These are phyloP conservation scores for Typhlichthys eigenmanni DNA, from an alignment of 2,797 vertebrate species.

Conservation along the genomic window DNA sequence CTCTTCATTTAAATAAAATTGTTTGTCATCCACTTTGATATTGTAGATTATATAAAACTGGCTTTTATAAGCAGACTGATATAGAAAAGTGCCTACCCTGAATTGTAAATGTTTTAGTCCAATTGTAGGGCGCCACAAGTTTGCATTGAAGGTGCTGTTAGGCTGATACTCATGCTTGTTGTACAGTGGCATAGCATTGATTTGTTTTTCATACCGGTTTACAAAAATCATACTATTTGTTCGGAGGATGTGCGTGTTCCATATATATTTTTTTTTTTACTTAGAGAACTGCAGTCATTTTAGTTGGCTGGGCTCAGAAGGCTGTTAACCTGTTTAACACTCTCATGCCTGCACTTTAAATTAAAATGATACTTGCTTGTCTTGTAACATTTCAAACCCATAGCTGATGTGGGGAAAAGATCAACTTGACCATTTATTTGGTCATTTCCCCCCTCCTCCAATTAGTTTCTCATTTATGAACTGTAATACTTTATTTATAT, in stretches of 20 bases:
- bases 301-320: constrained; percentile 58
- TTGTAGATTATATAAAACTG: constrained; percentile 28
- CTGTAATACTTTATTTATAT: constrained; percentile 60
- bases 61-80: constrained; percentile 39
- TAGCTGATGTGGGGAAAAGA: constrained; percentile 32
- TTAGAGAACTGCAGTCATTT: constrained; percentile 48
- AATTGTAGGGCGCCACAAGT: constrained; percentile 47
- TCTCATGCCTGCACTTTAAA: constrained; percentile 83
- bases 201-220: constrained; percentile 39
- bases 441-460: constrained; percentile 21
- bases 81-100: constrained; percentile 75
- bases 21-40: constrained; percentile 34
- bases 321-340: constrained; percentile 49
- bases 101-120: constrained; percentile 47
- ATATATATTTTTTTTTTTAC: constrained; percentile 35
- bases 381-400: constrained; percentile 41
- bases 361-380: constrained; percentile 59
- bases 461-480: neutral
- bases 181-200: constrained; percentile 21
- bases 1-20: constrained; percentile 13
- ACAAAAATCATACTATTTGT: constrained; percentile 10
- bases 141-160: constrained; percentile 59
- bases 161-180: constrained; percentile 37
- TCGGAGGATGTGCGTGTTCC: constrained; percentile 13
- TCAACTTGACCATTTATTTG: constrained; percentile 45